A percentile compares a stretch with the other conserved stretches of the same genome.
Evolutionary conservation across 2,797 vertebrate species (phyloP).

Genomic region (Hydrocynus forskahlii): DNA sequence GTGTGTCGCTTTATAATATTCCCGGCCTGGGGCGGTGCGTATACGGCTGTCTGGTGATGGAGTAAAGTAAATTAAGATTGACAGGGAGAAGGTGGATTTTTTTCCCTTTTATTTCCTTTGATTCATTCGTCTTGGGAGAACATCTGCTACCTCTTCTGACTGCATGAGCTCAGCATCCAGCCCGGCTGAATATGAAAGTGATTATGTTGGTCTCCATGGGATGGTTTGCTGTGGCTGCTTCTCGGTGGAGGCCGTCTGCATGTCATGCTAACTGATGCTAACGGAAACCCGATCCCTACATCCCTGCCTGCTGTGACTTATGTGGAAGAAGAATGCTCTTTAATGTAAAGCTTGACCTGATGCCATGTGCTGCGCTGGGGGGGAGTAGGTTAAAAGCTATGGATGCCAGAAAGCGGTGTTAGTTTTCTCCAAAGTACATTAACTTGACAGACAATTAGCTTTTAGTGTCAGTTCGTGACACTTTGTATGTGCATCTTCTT

Average conservation of each 20-base stretch:
- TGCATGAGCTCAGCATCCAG: slow-evolving; percentile 29
- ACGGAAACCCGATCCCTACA: neutral
- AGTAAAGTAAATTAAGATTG: neutral
- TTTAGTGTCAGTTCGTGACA: neutral
- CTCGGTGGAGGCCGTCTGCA: neutral
- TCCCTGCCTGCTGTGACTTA: neutral
- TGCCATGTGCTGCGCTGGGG: neutral
- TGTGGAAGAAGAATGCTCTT: neutral
- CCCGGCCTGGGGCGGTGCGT: neutral
- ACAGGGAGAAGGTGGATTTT: neutral
- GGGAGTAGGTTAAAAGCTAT: neutral
- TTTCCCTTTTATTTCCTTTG: slow-evolving; percentile 29
- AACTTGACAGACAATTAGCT: neutral
- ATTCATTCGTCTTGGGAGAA: slow-evolving; percentile 46
- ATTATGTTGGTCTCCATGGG: slow-evolving; percentile 28
- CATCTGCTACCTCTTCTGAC: slow-evolving; percentile 43
- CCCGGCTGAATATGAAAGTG: slow-evolving; percentile 22
- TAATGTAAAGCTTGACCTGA: neutral
- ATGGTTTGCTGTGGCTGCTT: slow-evolving; percentile 5
- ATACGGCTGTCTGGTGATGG: neutral
- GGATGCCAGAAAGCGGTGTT: neutral
- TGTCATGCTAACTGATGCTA: slow-evolving; percentile 27
- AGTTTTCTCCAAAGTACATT: neutral
- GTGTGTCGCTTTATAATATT: neutral
- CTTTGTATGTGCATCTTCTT: neutral